Base-by-base conservation (phyloP, 2,888 invertebrate genomes). In the Epistrophe grossulariae region DNA sequence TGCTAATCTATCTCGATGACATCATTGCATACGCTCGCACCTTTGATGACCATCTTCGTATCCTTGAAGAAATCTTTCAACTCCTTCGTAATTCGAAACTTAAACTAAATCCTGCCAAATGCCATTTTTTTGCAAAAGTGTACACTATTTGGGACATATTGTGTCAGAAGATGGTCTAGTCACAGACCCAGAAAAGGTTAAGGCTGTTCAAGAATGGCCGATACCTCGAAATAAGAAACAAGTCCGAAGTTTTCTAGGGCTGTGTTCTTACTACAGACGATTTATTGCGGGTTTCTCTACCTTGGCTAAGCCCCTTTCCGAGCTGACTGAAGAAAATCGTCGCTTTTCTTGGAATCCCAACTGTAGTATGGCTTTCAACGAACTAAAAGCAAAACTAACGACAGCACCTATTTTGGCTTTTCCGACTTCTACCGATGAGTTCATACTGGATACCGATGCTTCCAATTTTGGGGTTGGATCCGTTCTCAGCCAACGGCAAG, bases 1-100 rank as follows among this genome's bases (percentile, higher is more conserved):
- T 81, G n/a, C 38, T 89, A 17, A 81, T 89, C 0, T 89, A 89
- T 64, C 57, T 88, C 1, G 89, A 89, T 28, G 89, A 89, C 80
- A 88, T 88, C 15, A 85, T 89, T 24, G 70, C 82, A 8, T 79
- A 82, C 19, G 79, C 83, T n/a, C 79, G 60, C 45, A 81, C 24
- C 9, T 87, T 88, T 40, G 73, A 88, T 5, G 57, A 88, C 59
- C 88, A 89, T 45, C 43, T 19, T 6, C 15, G 5, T 10, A 15
- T 40, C 13, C 5, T 43, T 6, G 13, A 13, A 4, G 15, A 43
- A 43, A 43, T 43, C 5, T 43, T 43, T 15, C 43, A 43, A 1
- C 43, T 15, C 15, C 43, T 43, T 6, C 43, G 43, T 6, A 6
- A 5, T 0, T 15, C 43, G 15, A 43, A 43, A 15, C 43, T 43